Evolutionary conservation across 2,888 invertebrate species (phyloP), one percentile per base, ranked within the genome.

Genomic region (Acrobasis repandana): DNA sequence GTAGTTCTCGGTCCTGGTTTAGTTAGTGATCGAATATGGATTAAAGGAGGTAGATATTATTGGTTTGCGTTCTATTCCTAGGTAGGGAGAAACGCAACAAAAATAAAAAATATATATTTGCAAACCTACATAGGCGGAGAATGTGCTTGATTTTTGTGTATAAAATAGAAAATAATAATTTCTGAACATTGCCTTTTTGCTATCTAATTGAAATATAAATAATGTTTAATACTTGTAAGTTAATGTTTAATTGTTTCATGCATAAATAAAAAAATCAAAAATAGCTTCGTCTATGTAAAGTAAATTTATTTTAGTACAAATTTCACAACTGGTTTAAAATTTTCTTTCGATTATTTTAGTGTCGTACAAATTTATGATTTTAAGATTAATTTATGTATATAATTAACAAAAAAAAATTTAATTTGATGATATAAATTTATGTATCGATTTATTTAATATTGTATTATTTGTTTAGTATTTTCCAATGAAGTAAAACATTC

Each of bases 321-420:
- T 49, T 46, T 56, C 1, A 28, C 36, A 60, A 51, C 46, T 34
- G 34, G 33, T 52, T 52, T 36, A 36, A 36, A 36, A 15, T 16
- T 54, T 34, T 18, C 5, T 54, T 54, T 18, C 10, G 38, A n/a
- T 43, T 43, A 11, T 14, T 43, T 43, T 43, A 1, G 43, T 43
- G 38, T 38, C 38, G 54, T 54, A 54, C 54, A 54, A 54, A 54
- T 38, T 38, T 38, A 38, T 38, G 38, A 54, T 54, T 20, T 38
- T 54, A 61, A 61, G 56, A 58, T 46, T 58, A 61, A 63, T 46
- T 61, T 61, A 56, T 50, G 58, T 54, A 60, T 61, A 51, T 52
- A 60, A 57, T 56, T 60, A 15, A 60, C 52, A 60, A 43, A 43
- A 43, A 43, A 28, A 6, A n/a, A 43, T 43, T 10, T 36, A 36